Evolutionary conservation across 2,113 vertebrate genomes (phyloP), one percentile per base, ranked within the genome.

Genomic region (Todiramphus chloris): DNA sequence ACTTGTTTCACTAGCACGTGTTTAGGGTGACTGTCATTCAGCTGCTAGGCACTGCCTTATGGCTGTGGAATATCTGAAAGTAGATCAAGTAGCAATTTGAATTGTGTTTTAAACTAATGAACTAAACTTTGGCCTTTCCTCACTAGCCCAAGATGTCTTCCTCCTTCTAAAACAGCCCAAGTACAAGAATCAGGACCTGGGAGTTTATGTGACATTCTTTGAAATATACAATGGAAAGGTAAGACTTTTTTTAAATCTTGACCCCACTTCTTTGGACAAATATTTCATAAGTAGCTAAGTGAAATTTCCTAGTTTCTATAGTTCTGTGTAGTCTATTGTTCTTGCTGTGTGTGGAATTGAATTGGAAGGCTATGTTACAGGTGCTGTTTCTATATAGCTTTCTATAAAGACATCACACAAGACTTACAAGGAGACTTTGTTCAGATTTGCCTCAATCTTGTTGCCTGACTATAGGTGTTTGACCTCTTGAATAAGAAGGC

Each of bases 191-290:
- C 94, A 98, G 93, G 97, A 98, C 83, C 97, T 99, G 39, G 98
- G 98, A 84, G 98, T 98, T 48, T 99, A 98, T 48, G 99, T 99
- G 83, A 99, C 99, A 35, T 99, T 99, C 97, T 99, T 99, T 96
- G 99, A 99, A 97, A 99, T 99, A 97, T 99, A 99, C 97, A 99
- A 99, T 74, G 99, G 99, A 85, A 99, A 99, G 98, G 99, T 99
- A 96, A 96, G 97, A 69, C 28, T 25, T 9, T 27, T 35, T 43
- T 60, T 24, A 70, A 39, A 50, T 83, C 14, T 85, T 88, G 25
- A 66, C 27, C 14, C 77, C 16, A 60, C 13, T 53, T 60, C 21
- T 76, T 83, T 70, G 41, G 39, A 4, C 56, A 16, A 70, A 5
- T 69, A 39, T 24, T 83, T 86, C 2, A 7, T 37, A 91, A 75